Base-by-base conservation (phyloP, 2,797 vertebrate genomes). In the Clarias laeviceps region DNA sequence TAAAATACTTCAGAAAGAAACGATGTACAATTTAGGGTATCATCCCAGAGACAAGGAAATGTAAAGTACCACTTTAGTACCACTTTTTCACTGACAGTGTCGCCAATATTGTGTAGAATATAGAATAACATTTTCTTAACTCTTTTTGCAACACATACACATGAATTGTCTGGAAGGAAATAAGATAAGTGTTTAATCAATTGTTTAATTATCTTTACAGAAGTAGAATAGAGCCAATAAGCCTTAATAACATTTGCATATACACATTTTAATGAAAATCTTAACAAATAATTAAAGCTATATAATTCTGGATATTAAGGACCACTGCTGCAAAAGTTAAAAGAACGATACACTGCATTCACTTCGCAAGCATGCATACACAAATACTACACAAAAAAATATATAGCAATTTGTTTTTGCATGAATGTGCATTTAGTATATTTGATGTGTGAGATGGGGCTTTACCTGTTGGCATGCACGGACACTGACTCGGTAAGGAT, bases 391-490 rank as follows among this genome's bases (percentile, higher is more conserved):
- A 54, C 12, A 54, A 54, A 54, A 54, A 54, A 54, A 12, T 45
- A 50, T 50, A 54, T 54, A 54, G 50, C 45, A 14, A 54, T 54
- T 54, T 54, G 50, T 54, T 54, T 54, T 50, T 50, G 50, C 50
- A 3, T 14, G 14, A 50, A 50, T 50, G 17, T 50, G 50, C 72
- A 74, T 27, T n/a, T 29, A 29, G n/a, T 0, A 74, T 29, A 32
- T 76, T 37, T 17, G 22, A n/a, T 37, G 66, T 3, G 1, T 9
- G 24, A 34, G 29, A 57, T 18, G 68, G 54, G 27, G 15, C 11
- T 2, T 80, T 83, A 99, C 98, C 98, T 97, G 97, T 89, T 0
- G 97, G 94, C 50, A 98, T 96, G 87, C 97, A 99, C 68, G 98
- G 97, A 83, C 97, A 98, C 90, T 97, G 97, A 17, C 96, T 94